Base-by-base conservation (phyloP, 2,888 invertebrate species). In the Imbricaverruca yamaguchii region DNA sequence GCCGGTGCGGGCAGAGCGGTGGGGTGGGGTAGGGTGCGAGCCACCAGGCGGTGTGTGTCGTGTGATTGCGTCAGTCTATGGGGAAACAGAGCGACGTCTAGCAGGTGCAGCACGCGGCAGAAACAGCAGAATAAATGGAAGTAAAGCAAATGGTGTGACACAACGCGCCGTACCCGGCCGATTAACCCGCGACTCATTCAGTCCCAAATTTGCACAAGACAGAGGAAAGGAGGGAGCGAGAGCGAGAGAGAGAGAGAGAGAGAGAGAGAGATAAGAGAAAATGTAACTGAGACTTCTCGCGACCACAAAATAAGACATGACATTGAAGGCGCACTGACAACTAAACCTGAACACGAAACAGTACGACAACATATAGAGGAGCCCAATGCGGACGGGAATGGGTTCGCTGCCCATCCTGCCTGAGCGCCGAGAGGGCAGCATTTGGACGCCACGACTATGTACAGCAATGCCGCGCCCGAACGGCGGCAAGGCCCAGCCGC, bases 261-360 rank as follows among this genome's bases (percentile, higher is more conserved):
- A 23, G n/a, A 8, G 11, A 21, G 67, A 39, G 6, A 39, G 39
- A 15, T 39, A 6, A 13, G 39, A 39, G 1, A 23, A 23, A 8
- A n/a, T n/a, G n/a, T n/a, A 63, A 21, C 63, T 21, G 11, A 11
- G 12, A 10, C 69, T 23, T 13, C 69, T 15, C 69, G 69, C 12
- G 12, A 10, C 69, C 12, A 69, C 67, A 7, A 39, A 69, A 69
- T 23, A 10, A 69, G 39, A 23, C 69, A 23, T 69, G 69, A 69
- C 69, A 69, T 69, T 39, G 39, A 69, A 69, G 69, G 39, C 69
- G 12, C 69, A 69, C 69, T 69, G 25, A 69, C 69, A 69, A 69
- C 69, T 69, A 69, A 69, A 69, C 15, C 69, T 25, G 69, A 39
- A 69, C 69, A 69, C 69, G 69, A 69, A 69, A 69, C 69, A 25